Evolutionary conservation across 30 jellyfish, hydroid and myxozoan species (phyloP).

Genomic region (Sanderia malayensis): DNA sequence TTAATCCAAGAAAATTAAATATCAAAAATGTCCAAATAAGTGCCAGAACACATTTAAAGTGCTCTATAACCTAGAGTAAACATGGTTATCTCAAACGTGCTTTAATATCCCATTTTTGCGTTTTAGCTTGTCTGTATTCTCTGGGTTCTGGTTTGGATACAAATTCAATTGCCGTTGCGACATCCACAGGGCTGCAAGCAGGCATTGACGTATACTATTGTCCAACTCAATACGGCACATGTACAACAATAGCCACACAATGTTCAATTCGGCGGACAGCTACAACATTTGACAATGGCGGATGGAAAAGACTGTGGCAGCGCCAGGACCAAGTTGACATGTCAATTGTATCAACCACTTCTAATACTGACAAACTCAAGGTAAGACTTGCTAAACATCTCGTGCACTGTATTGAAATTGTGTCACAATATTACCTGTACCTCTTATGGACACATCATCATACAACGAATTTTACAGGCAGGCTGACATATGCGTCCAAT

Average conservation of each 20-base stretch:
- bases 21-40: too few species aligned
- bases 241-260: slow-evolving; percentile 4
- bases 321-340: slow-evolving; percentile 7
- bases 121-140: slow-evolving; percentile 10
- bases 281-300: slow-evolving; percentile 15
- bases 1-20: too few species aligned
- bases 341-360: not conserved
- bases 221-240: not conserved
- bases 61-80: too few species aligned
- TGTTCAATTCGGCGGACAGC: slow-evolving; percentile 7
- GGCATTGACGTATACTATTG: slow-evolving; percentile 20
- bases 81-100: too few species aligned
- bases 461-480: too few species aligned
- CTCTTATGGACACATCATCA: too few species aligned
- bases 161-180: not conserved
- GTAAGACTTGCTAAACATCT: too few species aligned
- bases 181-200: slow-evolving; percentile 1
- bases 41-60: too few species aligned
- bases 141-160: not conserved
- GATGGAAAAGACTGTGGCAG: slow-evolving; percentile 29
- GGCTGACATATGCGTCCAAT: too few species aligned
- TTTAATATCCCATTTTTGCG: too few species aligned
- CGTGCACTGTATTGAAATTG: too few species aligned
- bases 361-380: slow-evolving; percentile 1
- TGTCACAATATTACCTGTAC: too few species aligned